A percentile compares a stretch with the other conserved stretches of the same genome.
Evolutionary conservation across 2,113 vertebrate genomes (phyloP).

Genomic region (Casuarius casuarius): DNA sequence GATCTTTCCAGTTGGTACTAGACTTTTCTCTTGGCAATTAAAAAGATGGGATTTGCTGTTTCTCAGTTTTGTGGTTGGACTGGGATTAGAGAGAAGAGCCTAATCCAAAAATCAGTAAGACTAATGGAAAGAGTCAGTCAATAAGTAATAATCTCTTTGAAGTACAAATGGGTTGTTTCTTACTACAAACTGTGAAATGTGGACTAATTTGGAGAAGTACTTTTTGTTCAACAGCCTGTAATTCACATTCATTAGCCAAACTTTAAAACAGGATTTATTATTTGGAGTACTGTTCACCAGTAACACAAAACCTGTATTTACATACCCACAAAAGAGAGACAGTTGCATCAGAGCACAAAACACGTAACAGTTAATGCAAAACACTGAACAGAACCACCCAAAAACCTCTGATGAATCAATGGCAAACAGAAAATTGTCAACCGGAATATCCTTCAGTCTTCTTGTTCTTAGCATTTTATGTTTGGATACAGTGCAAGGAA

Average conservation of each 20-base stretch:
- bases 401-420: neutral
- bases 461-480: neutral
- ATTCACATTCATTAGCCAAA: neutral
- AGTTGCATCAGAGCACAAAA: neutral
- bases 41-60: neutral
- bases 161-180: neutral
- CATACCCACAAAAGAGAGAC: neutral
- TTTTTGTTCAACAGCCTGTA: neutral
- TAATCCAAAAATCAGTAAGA: neutral
- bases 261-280: neutral
- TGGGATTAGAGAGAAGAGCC: neutral
- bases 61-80: neutral
- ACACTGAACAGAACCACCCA: neutral
- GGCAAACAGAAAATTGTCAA: neutral
- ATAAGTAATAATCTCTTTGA: neutral
- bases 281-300: neutral
- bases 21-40: neutral
- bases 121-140: neutral
- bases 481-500: neutral
- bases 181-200: neutral
- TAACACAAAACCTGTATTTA: neutral
- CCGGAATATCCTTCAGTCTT: neutral
- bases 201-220: neutral
- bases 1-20: neutral
- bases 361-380: neutral